Percentiles rank a stretch among this genome's conserved stretches.
Evolutionary conservation across 2,113 vertebrate species (phyloP).

Genomic region (Clarias gariepinus): DNA sequence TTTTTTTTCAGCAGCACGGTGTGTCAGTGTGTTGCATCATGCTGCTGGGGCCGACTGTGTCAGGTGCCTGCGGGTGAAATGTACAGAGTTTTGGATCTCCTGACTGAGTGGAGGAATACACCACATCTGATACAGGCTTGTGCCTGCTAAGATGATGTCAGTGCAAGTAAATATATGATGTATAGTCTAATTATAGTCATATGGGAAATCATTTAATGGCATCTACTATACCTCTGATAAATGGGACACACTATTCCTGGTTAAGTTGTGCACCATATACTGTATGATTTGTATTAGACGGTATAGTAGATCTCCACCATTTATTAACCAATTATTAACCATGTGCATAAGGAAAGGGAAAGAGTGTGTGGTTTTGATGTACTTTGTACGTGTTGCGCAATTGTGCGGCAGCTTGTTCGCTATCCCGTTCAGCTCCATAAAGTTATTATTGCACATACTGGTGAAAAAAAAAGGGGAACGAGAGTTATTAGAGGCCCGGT

Average conservation of each 20-base stretch:
- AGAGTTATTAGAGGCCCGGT: background rate
- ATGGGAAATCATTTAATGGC: background rate
- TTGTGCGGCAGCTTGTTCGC: background rate
- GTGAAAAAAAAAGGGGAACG: background rate
- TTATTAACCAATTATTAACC: background rate
- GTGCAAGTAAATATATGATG: constrained; percentile 18
- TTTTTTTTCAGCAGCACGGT: constrained; percentile 10
- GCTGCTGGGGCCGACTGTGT: constrained; percentile 16
- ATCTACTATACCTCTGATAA: no score
- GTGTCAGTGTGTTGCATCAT: constrained; percentile 53
- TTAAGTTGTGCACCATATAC: background rate
- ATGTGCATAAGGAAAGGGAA: background rate
- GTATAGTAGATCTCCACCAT: background rate
- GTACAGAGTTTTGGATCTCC: constrained; percentile 9
- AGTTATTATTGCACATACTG: background rate
- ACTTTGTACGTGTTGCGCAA: background rate
- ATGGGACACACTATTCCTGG: background rate
- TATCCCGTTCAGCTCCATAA: background rate
- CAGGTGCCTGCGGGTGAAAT: constrained; percentile 17
- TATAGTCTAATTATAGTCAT: constrained; percentile 8
- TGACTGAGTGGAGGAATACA: constrained; percentile 8
- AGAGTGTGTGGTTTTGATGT: background rate
- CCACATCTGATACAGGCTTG: constrained; percentile 20
- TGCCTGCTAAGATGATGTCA: constrained; percentile 35
- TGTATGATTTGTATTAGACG: background rate